phyloP scores from a whole-genome alignment of 2,113 vertebrate species.

The Protobothrops flavoviridis region DNA sequence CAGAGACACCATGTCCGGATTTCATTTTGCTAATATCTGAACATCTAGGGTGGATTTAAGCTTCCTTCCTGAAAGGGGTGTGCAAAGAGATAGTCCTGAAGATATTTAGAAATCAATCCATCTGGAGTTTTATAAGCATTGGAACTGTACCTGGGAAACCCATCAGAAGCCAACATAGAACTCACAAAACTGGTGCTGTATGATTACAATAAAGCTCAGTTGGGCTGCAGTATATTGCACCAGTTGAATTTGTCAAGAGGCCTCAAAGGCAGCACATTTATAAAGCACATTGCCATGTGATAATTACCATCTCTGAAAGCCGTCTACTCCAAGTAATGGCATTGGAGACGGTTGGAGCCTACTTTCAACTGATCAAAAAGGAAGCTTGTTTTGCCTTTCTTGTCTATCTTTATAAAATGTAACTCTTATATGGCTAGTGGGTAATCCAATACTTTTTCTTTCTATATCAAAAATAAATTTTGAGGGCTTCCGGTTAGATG shows the following conservation, averaged over 20 bases:
- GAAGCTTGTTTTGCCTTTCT: background rate
- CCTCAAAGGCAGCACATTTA: background rate
- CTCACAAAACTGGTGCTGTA: background rate
- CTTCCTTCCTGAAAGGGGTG: background rate
- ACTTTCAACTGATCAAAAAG: background rate
- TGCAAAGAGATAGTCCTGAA: background rate
- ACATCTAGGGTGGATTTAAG: background rate
- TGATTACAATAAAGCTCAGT: background rate
- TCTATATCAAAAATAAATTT: background rate
- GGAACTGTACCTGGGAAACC: background rate
- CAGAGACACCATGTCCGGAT: background rate
- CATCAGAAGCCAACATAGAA: background rate
- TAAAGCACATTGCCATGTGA: background rate
- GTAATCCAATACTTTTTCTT: background rate
- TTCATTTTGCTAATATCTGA: background rate
- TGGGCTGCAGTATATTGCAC: background rate
- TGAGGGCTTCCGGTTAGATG: too few relatives aligned
- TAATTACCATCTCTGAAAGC: background rate
- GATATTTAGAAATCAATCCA: background rate
- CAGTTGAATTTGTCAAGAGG: background rate
- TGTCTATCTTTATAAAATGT: background rate
- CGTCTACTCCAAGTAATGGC: background rate
- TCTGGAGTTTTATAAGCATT: background rate
- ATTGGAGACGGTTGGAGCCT: background rate
- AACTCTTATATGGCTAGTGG: background rate